Conservation (phyloP, 1,140 invertebrate species). For the Zophobas morio region DNA sequence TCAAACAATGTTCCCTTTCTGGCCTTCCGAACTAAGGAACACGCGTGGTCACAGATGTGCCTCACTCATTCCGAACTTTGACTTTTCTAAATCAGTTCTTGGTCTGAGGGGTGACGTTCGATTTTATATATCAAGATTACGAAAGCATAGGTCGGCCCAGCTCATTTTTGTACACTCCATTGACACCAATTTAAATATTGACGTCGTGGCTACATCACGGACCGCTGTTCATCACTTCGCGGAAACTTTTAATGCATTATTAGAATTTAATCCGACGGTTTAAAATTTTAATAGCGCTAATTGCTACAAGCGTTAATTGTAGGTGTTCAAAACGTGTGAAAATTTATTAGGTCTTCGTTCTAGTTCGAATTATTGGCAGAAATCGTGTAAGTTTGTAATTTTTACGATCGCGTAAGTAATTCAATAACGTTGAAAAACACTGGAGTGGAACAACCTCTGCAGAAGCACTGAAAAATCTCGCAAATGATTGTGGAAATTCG, state of each 20-base stretch:
- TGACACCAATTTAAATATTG: slow-evolving; percentile 17
- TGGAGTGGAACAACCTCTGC: slow-evolving; percentile 20
- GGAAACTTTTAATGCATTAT: background rate
- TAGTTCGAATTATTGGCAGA: too few species aligned
- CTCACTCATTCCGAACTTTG: slow-evolving; percentile 57
- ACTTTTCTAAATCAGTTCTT: slow-evolving; percentile 58
- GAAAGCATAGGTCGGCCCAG: slow-evolving; percentile 42
- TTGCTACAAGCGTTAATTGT: background rate
- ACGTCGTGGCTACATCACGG: background rate
- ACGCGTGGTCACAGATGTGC: slow-evolving; percentile 55
- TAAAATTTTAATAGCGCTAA: background rate
- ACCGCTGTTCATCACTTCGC: background rate
- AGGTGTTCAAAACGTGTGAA: too few species aligned
- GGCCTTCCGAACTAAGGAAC: slow-evolving; percentile 46
- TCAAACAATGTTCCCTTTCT: slow-evolving; percentile 51
- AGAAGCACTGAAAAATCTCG: slow-evolving; percentile 22
- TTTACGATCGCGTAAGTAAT: too few species aligned
- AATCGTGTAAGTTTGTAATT: too few species aligned
- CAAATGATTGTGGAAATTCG: slow-evolving; percentile 48
- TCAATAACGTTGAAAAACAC: background rate
- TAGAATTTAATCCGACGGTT: background rate
- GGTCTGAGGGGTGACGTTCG: slow-evolving; percentile 43
- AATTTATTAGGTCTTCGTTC: too few species aligned
- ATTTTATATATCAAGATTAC: slow-evolving; percentile 47
- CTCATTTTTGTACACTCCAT: background rate